Evolutionary conservation across 1,140 invertebrate genomes (phyloP), one percentile per base, ranked within the genome.

Genomic region (Magallana gigas): DNA sequence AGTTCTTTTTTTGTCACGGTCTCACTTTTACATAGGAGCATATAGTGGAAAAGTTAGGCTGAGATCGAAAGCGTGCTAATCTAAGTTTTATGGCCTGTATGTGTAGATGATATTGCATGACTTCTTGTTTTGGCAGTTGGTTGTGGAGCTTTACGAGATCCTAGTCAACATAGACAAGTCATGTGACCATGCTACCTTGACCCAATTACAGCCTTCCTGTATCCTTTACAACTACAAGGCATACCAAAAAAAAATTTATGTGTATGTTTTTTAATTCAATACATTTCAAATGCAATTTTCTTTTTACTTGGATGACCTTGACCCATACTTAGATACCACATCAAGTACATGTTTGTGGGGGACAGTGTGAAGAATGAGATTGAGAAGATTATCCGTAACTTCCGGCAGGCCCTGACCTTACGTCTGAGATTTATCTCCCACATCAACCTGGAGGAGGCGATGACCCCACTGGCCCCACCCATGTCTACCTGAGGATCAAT

Each of bases 281-380:
- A 48, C 36, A 48, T 48, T n/a, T n/a, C n/a, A n/a, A n/a, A n/a
- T n/a, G n/a, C n/a, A 48, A 48, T 48, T 48, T 2, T 48, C 36
- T 48, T 48, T 48, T 48, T 4, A 48, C 36, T 5, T 48, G 36
- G 36, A 64, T 83, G 18, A n/a, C 48, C 81, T 83, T 83, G 81
- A 83, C 81, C 81, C n/a, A 18, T 83, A 83, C 18, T 23, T 83
- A 95, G 95, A 82, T 95, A 96, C 91, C 96, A 96, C 92, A 96
- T 96, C 83, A 99, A 99, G 95, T 99, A 99, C 93, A 99, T 99
- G 97, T 99, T 98, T 95, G 98, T 99, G 56, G 98, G 98, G 0
- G 98, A 99, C 94, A 97, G 97, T 82, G 97, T 99, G 95, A 99
- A 99, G 93, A 97, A 96, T 87, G 98, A 99, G 93, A 96, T 98